Percentiles rank a stretch among this genome's conserved stretches.
Evolutionary conservation across 1,140 invertebrate species (phyloP).

Genomic region (Drosophila cardini): DNA sequence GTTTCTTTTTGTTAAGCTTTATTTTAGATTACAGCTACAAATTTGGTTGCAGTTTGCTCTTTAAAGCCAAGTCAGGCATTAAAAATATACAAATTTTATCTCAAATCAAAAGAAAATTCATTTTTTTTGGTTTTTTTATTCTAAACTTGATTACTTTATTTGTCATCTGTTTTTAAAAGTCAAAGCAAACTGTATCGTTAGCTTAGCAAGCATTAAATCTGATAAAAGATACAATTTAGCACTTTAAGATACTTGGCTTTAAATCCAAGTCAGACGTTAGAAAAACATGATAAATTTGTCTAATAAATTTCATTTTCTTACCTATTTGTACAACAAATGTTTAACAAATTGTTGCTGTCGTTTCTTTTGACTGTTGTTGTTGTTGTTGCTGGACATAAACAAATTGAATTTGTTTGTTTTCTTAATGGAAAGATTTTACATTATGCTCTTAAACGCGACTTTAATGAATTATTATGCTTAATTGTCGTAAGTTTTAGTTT

Average conservation of each 20-base stretch:
- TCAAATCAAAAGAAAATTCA: no score
- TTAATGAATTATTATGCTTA: constrained; percentile 12
- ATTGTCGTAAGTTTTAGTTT: constrained; percentile 39
- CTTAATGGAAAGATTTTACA: not conserved
- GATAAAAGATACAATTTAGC: not conserved
- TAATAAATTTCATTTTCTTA: constrained; percentile 62
- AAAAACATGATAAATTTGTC: constrained; percentile 52
- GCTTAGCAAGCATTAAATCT: not conserved
- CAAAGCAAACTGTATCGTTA: no score
- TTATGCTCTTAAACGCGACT: not conserved
- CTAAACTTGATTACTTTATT: no score
- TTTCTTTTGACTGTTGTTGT: not conserved
- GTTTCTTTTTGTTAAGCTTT: no score
- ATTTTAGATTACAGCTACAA: not conserved
- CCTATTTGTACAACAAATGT: constrained; percentile 20
- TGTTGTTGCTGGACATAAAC: constrained; percentile 4
- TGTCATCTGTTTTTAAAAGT: no score
- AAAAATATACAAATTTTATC: no score
- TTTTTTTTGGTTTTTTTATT: no score
- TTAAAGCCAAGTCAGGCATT: no score
- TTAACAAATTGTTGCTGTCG: constrained; percentile 31
- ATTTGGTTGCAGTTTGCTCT: not conserved
- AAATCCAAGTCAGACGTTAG: constrained; percentile 1
- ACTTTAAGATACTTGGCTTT: not conserved
- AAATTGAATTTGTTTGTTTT: constrained; percentile 24